These are phyloP conservation scores for Conger conger DNA, from an alignment of 2,113 vertebrate genomes.

Conservation along the genomic window DNA sequence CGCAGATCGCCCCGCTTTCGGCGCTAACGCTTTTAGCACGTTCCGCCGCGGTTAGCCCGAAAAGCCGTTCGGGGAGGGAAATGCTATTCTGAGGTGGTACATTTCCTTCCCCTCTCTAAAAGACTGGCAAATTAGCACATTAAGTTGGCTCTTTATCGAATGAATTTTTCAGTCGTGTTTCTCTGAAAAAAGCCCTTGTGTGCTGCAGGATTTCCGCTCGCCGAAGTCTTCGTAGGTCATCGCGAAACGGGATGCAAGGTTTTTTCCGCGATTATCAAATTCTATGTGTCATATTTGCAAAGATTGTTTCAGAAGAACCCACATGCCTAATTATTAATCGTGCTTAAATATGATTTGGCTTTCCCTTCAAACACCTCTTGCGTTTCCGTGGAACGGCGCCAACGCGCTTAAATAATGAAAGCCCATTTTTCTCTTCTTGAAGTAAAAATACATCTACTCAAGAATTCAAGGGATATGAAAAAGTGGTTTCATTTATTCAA, in stretches of 20 bases:
- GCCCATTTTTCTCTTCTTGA: background rate
- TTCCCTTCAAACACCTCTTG: background rate
- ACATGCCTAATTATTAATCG: background rate
- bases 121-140: background rate
- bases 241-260: background rate
- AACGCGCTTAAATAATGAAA: background rate
- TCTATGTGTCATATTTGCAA: background rate
- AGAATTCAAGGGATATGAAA: constrained; percentile 1
- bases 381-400: background rate
- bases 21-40: background rate
- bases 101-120: too few relatives aligned
- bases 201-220: background rate
- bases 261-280: background rate
- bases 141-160: background rate
- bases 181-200: background rate
- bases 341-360: background rate
- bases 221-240: background rate
- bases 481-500: background rate
- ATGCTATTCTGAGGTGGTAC: background rate
- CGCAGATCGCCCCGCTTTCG: background rate
- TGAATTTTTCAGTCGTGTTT: background rate
- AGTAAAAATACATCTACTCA: background rate
- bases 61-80: background rate
- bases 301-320: background rate
- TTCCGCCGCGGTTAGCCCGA: background rate